Percentiles rank a stretch among this genome's conserved stretches.
Evolutionary conservation across 2,113 vertebrate species (phyloP).

Genomic region (Chaetorhynchus papuensis): DNA sequence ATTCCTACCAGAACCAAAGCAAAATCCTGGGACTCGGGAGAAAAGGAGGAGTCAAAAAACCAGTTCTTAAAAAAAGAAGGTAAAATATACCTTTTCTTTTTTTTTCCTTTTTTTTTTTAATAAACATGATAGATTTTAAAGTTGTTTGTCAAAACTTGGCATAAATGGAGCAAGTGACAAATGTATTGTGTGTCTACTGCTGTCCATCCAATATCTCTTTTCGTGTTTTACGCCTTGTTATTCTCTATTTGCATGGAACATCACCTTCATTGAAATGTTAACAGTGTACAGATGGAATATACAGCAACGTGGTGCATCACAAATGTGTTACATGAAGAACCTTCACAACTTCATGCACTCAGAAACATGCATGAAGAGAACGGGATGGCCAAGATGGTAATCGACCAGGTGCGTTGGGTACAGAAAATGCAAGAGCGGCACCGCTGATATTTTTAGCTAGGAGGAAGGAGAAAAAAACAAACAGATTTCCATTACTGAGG

Average conservation of each 20-base stretch:
- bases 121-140: conserved; percentile 40
- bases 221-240: conserved; percentile 1
- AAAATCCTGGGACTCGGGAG: conserved; percentile 7
- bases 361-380: conserved; percentile 81
- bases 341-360: conserved; percentile 79
- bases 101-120: conserved; percentile 39
- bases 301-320: conserved; percentile 69
- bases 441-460: conserved; percentile 72
- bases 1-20: conserved; percentile 40
- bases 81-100: neutral
- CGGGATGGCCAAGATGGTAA: conserved; percentile 58
- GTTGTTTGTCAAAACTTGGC: conserved; percentile 65
- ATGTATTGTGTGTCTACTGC: conserved; percentile 28
- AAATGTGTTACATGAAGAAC: conserved; percentile 70
- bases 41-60: conserved; percentile 10
- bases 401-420: conserved; percentile 71
- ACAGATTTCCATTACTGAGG: conserved; percentile 37
- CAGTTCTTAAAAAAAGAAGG: conserved; percentile 45
- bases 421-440: conserved; percentile 64
- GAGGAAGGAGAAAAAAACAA: conserved; percentile 38
- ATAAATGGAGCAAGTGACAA: conserved; percentile 63
- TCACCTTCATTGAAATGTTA: conserved; percentile 63
- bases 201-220: neutral
- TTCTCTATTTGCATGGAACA: conserved; percentile 57
- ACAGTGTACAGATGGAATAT: conserved; percentile 69